Percentiles rank a stretch among this genome's conserved stretches.
phyloP scores from a whole-genome alignment of 2,888 invertebrate species.

The Torymus texanus region DNA sequence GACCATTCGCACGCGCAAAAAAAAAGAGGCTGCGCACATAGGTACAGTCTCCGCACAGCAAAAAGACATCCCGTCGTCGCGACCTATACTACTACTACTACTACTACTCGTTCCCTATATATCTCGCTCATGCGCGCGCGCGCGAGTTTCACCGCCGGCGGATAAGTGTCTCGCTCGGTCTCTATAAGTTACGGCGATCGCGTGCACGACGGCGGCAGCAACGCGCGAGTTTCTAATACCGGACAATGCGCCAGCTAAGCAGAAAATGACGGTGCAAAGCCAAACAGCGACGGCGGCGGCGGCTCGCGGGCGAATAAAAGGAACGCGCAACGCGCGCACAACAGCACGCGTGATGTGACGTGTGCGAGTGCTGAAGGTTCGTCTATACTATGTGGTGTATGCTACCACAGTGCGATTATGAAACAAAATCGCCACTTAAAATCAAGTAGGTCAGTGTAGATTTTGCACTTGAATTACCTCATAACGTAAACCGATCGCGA shows the following conservation, averaged over 20 bases:
- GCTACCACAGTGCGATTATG: slow-evolving; percentile 24
- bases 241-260: slow-evolving; percentile 14
- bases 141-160: slow-evolving; percentile 40
- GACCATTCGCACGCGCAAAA: not conserved
- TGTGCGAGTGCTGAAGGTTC: too few species aligned
- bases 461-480: slow-evolving; percentile 53
- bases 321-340: not conserved
- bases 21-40: not conserved
- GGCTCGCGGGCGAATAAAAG: not conserved
- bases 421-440: slow-evolving; percentile 52
- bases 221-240: not conserved
- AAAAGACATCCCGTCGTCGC: slow-evolving; percentile 38
- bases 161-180: slow-evolving; percentile 24
- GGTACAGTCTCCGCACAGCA: too few species aligned
- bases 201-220: not conserved
- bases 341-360: too few species aligned
- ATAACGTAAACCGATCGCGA: slow-evolving; percentile 40
- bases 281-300: not conserved
- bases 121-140: not conserved
- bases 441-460: slow-evolving; percentile 48
- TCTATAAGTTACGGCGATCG: not conserved
- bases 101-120: not conserved
- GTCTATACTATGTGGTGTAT: too few species aligned
- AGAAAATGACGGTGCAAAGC: slow-evolving; percentile 21
- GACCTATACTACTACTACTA: slow-evolving; percentile 28